Evolutionary conservation across 1,140 invertebrate genomes (phyloP).

Genomic region (Formica exsecta): DNA sequence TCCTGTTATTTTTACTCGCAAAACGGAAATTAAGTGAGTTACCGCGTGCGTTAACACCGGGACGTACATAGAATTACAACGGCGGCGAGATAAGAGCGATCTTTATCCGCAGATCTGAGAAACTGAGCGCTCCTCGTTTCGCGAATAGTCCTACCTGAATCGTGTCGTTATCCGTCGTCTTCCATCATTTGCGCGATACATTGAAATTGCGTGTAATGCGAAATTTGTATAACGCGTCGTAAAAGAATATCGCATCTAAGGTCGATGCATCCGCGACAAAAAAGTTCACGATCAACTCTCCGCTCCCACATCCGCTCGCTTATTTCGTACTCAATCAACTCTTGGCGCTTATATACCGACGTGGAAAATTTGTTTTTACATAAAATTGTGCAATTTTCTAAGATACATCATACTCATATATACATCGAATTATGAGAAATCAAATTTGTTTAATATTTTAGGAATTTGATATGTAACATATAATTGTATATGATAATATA

Average conservation of each 20-base stretch:
- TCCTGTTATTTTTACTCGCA: constrained; percentile 83
- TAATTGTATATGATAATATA: too few species aligned
- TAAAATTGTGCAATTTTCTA: constrained; percentile 16
- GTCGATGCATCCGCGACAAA: neutral
- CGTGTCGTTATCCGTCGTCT: constrained; percentile 26
- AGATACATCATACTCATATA: neutral
- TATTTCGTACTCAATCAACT: constrained; percentile 14
- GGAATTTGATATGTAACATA: neutral
- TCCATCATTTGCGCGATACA: constrained; percentile 14
- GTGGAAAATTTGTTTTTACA: constrained; percentile 5
- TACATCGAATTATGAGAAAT: neutral
- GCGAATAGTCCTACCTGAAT: constrained; percentile 16
- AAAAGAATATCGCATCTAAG: constrained; percentile 28
- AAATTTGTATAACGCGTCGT: constrained; percentile 12
- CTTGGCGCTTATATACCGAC: neutral
- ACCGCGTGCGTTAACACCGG: constrained; percentile 41
- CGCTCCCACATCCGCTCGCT: neutral
- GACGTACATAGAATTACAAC: constrained; percentile 22
- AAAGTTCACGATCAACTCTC: neutral
- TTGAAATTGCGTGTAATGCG: neutral
- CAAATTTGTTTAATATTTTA: constrained; percentile 5
- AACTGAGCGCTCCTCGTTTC: constrained; percentile 11
- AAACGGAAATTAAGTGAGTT: constrained; percentile 61
- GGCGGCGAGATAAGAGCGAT: constrained; percentile 28
- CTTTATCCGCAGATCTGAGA: constrained; percentile 49